phyloP scores from a whole-genome alignment of 1,140 invertebrate genomes.

The Tenebrio molitor region DNA sequence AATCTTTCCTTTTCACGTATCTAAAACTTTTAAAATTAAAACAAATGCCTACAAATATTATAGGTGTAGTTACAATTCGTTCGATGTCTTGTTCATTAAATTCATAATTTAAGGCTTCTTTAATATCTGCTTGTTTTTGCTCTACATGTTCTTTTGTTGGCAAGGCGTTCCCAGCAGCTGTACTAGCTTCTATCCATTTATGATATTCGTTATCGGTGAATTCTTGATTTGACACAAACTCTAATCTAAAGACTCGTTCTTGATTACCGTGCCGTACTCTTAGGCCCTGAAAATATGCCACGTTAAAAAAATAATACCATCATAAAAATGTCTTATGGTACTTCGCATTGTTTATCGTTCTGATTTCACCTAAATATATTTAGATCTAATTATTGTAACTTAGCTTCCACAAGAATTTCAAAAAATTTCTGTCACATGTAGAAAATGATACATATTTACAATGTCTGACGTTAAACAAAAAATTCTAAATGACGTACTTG shows the following conservation, averaged over 20 bases:
- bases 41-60: neutral
- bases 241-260: constrained; percentile 93
- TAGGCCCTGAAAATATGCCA: constrained; percentile 69
- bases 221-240: constrained; percentile 98
- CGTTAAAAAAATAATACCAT: no score
- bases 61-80: constrained; percentile 70
- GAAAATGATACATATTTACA: no score
- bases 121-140: constrained; percentile 89
- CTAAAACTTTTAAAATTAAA: constrained; percentile 48
- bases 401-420: no score
- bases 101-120: constrained; percentile 89
- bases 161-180: constrained; percentile 80
- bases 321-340: no score
- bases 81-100: constrained; percentile 89
- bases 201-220: constrained; percentile 94
- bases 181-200: constrained; percentile 92
- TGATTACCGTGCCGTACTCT: constrained; percentile 87
- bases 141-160: constrained; percentile 89
- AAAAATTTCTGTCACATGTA: no score
- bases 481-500: no score
- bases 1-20: constrained; percentile 91
- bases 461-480: no score
- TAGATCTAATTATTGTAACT: no score
- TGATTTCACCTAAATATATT: no score
- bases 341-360: no score